These are phyloP conservation scores for Coendou prehensilis DNA, from an alignment of 2,797 vertebrate genomes.

Conservation along the genomic window DNA sequence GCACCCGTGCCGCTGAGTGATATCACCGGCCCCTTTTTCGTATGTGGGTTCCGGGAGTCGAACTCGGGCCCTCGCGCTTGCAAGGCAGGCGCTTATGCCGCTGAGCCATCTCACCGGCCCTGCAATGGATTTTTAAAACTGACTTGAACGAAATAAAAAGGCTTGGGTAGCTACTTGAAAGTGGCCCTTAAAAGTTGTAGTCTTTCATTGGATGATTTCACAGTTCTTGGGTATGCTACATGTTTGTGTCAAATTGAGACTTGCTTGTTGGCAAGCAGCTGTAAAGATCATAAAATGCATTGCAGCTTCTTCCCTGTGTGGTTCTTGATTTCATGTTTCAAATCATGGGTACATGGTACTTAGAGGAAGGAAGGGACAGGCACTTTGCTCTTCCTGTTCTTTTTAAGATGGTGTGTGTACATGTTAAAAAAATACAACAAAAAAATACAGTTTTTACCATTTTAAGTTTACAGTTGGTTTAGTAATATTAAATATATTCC, in stretches of 20 bases:
- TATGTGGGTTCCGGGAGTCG: too few species aligned
- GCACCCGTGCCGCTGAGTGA: too few species aligned
- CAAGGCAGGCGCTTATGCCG: too few species aligned
- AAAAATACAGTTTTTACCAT: constrained; percentile 3
- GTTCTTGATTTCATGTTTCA: constrained; percentile 67
- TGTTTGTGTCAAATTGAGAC: constrained; percentile 20
- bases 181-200: constrained; percentile 71
- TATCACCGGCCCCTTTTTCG: too few species aligned
- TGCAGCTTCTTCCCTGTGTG: not conserved
- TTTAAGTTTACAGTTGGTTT: not conserved
- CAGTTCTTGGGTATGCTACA: constrained; percentile 67
- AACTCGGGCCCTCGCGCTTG: too few species aligned
- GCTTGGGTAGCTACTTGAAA: constrained; percentile 74
- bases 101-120: not conserved
- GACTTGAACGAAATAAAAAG: constrained; percentile 78
- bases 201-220: constrained; percentile 43
- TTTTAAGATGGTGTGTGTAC: not conserved
- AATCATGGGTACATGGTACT: not conserved
- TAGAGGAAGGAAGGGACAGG: not conserved
- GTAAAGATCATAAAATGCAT: constrained; percentile 55
- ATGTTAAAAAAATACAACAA: not conserved
- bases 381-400: constrained; percentile 1
- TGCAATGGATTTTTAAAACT: constrained; percentile 79
- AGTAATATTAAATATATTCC: constrained; percentile 42
- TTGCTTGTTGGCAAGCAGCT: constrained; percentile 56